Conservation (phyloP, 2,797 vertebrate species). For the Protosalanx chinensis region DNA sequence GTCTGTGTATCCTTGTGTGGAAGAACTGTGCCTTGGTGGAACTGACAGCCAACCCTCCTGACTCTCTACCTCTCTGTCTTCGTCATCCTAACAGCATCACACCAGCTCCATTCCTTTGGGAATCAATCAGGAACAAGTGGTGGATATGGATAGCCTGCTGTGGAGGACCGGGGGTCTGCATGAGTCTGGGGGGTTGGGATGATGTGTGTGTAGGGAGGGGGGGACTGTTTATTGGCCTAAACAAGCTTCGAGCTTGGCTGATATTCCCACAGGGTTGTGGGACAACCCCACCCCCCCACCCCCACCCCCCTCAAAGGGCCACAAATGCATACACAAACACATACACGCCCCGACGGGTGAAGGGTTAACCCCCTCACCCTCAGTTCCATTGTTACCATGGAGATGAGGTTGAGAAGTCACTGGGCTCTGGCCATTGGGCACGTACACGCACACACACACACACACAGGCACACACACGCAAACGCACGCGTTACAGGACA, state of each 20-base stretch:
- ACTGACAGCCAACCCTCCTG: not conserved
- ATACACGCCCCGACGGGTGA: slow-evolving; percentile 41
- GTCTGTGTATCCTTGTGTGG: not conserved
- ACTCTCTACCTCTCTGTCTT: not conserved
- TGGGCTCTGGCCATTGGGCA: slow-evolving; percentile 24
- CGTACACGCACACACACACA: not conserved
- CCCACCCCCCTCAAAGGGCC: slow-evolving; percentile 8
- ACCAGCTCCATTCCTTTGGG: not conserved
- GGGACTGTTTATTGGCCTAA: slow-evolving; percentile 54
- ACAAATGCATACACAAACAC: slow-evolving; percentile 49
- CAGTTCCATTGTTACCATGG: slow-evolving; percentile 67
- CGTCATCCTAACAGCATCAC: not conserved
- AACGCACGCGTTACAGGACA: not conserved
- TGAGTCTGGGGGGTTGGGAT: slow-evolving; percentile 10
- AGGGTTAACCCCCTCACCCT: slow-evolving; percentile 62
- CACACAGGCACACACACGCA: too few species aligned
- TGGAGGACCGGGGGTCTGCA: slow-evolving; percentile 8
- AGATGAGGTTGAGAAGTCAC: slow-evolving; percentile 66
- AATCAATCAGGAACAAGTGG: not conserved
- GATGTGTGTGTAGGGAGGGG: slow-evolving; percentile 20
- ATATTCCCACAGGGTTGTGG: slow-evolving; percentile 58
- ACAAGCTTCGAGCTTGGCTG: slow-evolving; percentile 66
- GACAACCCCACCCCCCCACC: slow-evolving; percentile 52
- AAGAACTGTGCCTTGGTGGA: too few species aligned
- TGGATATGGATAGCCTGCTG: not conserved